These are phyloP conservation scores for Ricordea florida DNA, from an alignment of 92 coral and sea anemone genomes.

Conservation along the genomic window DNA sequence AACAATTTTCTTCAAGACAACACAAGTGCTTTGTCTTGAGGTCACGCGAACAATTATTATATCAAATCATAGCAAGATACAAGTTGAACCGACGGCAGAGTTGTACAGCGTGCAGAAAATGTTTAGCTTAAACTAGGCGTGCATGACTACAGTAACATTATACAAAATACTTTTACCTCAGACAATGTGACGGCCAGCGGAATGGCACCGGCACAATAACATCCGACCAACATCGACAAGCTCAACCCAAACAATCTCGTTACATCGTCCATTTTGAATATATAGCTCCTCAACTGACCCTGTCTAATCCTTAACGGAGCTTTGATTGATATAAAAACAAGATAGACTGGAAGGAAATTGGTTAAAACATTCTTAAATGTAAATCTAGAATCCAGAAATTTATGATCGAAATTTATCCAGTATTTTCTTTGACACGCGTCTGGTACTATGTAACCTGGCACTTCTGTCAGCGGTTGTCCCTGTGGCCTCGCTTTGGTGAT, in stretches of 20 bases:
- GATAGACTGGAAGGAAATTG: background rate
- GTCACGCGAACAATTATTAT: no score
- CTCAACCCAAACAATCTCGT: conserved; percentile 76
- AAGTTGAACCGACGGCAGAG: no score
- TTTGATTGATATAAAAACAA: background rate
- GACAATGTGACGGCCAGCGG: conserved; percentile 88
- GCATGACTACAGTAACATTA: no score
- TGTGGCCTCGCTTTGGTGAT: background rate
- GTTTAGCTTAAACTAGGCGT: no score
- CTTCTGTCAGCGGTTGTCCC: conserved; percentile 20
- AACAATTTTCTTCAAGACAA: no score
- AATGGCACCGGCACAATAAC: conserved; percentile 86
- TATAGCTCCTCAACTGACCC: no score
- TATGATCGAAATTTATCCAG: background rate
- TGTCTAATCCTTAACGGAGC: no score
- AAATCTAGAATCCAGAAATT: no score
- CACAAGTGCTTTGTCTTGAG: no score
- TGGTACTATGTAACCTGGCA: conserved; percentile 54
- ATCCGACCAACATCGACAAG: conserved; percentile 86
- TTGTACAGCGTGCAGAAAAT: no score
- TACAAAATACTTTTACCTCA: conserved; percentile 75
- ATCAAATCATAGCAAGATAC: no score
- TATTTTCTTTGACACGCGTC: conserved; percentile 53
- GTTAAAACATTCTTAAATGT: background rate
- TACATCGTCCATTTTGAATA: conserved; percentile 78